Evolutionary conservation across 2,888 invertebrate genomes (phyloP).

Genomic region (Neria commutata): DNA sequence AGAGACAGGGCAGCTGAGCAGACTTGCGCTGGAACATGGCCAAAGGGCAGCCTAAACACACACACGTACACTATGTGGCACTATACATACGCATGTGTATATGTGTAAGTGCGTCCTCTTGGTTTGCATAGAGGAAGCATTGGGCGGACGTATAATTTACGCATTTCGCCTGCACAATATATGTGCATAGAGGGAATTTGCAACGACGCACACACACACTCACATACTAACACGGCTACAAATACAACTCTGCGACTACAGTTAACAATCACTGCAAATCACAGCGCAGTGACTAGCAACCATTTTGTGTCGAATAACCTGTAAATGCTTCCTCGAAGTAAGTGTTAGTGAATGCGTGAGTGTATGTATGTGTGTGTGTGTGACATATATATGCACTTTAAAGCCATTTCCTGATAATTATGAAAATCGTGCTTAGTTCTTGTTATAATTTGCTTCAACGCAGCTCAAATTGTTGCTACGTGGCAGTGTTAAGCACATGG

Average conservation of each 20-base stretch:
- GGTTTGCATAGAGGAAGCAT: slow-evolving; percentile 21
- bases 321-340: not conserved
- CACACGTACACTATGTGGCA: too few relatives aligned
- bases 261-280: not conserved
- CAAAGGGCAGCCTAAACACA: too few relatives aligned
- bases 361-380: too few relatives aligned
- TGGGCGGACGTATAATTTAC: slow-evolving; percentile 30
- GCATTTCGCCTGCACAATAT: slow-evolving; percentile 20
- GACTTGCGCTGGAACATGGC: not conserved
- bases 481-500: too few relatives aligned
- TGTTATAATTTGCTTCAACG: not conserved
- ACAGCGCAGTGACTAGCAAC: not conserved
- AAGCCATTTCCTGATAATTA: not conserved
- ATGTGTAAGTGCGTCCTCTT: too few relatives aligned
- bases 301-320: too few relatives aligned
- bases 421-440: not conserved
- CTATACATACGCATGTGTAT: not conserved
- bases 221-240: too few relatives aligned
- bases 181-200: slow-evolving; percentile 30
- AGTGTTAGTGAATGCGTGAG: not conserved
- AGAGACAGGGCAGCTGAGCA: not conserved
- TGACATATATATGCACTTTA: not conserved
- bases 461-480: too few relatives aligned
- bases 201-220: not conserved
- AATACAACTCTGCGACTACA: too few relatives aligned